Evolutionary conservation across 2,797 vertebrate genomes (phyloP).

Genomic region (Rhinogobio ventralis): DNA sequence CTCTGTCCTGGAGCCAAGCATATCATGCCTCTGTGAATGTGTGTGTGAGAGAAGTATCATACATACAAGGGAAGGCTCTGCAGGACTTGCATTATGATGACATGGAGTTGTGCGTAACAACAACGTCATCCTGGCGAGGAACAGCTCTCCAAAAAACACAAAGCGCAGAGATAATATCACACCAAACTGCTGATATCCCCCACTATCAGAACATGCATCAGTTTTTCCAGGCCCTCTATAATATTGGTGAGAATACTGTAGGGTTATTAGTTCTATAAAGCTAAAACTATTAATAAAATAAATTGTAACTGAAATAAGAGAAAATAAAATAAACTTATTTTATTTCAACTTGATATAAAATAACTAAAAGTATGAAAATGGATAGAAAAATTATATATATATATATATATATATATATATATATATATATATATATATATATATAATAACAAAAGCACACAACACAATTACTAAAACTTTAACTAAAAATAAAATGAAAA

Average conservation of each 20-base stretch:
- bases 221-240: neutral
- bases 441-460: no score
- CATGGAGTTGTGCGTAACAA: constrained; percentile 43
- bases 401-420: no score
- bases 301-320: neutral
- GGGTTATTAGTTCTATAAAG: neutral
- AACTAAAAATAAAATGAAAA: neutral
- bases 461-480: neutral
- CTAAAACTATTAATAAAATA: neutral
- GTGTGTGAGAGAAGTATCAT: neutral
- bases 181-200: constrained; percentile 26
- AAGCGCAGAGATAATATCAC: constrained; percentile 27
- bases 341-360: no score
- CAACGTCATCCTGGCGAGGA: constrained; percentile 26
- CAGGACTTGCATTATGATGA: constrained; percentile 43
- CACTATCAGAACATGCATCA: constrained; percentile 24
- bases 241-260: constrained; percentile 6
- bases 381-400: neutral
- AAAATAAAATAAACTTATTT: no score
- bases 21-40: constrained; percentile 22
- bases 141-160: constrained; percentile 39
- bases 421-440: no score
- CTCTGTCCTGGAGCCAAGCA: constrained; percentile 31
- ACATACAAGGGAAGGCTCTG: constrained; percentile 30
- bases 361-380: no score